Percentiles rank a stretch among this genome's conserved stretches.
These are phyloP conservation scores for Philaethria dido DNA, from an alignment of 2,888 invertebrate species.

Conservation along the genomic window DNA sequence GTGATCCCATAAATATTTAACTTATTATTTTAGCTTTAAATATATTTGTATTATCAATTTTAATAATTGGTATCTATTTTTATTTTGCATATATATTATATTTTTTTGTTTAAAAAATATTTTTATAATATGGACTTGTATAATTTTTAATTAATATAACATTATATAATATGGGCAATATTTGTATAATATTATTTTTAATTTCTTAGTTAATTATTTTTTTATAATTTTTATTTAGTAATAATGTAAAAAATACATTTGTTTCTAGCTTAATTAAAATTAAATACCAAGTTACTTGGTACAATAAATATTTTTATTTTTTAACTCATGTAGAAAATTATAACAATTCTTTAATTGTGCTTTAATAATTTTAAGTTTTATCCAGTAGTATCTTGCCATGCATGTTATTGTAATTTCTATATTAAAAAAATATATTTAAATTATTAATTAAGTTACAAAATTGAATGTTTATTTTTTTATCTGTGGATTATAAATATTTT, in stretches of 20 bases:
- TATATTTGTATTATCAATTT: too few species aligned
- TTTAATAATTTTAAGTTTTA: slow-evolving; percentile 23
- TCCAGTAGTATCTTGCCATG: slow-evolving; percentile 1
- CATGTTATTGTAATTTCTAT: neutral
- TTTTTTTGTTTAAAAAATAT: too few species aligned
- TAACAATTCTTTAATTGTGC: neutral
- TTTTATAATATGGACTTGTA: too few species aligned
- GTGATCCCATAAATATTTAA: too few species aligned
- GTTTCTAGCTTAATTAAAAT: neutral
- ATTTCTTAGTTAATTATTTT: neutral
- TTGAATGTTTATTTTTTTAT: neutral
- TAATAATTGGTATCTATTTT: too few species aligned
- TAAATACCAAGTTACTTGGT: slow-evolving; percentile 3
- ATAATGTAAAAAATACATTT: neutral
- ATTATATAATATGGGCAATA: too few species aligned
- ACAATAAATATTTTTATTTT: neutral
- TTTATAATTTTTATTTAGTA: neutral
- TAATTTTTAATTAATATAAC: too few species aligned
- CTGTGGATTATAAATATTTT: neutral
- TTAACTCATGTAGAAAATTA: neutral
- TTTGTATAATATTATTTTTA: too few species aligned
- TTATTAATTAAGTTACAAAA: neutral
- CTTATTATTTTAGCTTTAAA: too few species aligned
- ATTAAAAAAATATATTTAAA: neutral
- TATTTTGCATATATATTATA: too few species aligned